Evolutionary conservation across 1,140 invertebrate species (phyloP).

Genomic region (Camponotus pennsylvanicus): DNA sequence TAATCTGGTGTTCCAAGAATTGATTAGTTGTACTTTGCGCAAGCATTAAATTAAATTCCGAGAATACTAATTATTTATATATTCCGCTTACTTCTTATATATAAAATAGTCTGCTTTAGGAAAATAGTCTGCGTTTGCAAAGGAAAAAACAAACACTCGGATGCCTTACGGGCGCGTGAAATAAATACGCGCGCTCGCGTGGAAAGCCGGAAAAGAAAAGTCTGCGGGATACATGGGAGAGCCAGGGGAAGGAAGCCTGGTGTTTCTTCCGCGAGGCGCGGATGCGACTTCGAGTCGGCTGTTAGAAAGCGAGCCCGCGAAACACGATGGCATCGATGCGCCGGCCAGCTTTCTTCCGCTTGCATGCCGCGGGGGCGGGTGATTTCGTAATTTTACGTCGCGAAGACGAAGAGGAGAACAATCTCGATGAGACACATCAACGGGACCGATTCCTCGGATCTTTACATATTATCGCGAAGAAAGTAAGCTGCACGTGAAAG

Average conservation of each 20-base stretch:
- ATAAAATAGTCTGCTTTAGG: neutral
- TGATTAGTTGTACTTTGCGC: too few relatives aligned
- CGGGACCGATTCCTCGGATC: too few relatives aligned
- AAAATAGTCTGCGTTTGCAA: neutral
- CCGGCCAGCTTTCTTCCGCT: constrained; percentile 34
- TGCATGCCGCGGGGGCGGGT: constrained; percentile 17
- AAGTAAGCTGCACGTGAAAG: neutral
- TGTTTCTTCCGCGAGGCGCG: constrained; percentile 28
- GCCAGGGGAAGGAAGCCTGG: neutral
- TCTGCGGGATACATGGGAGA: neutral
- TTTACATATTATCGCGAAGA: neutral
- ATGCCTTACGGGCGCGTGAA: constrained; percentile 23
- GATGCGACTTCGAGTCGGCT: constrained; percentile 19
- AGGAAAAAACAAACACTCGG: neutral
- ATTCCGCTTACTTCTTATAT: neutral
- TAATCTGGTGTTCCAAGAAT: too few relatives aligned
- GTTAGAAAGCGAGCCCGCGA: constrained; percentile 45
- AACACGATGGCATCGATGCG: neutral
- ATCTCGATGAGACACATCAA: neutral
- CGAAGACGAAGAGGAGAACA: neutral
- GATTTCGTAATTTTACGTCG: constrained; percentile 22
- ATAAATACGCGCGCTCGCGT: constrained; percentile 15
- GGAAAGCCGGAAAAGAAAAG: constrained; percentile 57
- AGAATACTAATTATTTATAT: neutral
- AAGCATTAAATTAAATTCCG: neutral